Evolutionary conservation across 1,140 invertebrate genomes (phyloP).

Genomic region (Heliconius hewitsoni): DNA sequence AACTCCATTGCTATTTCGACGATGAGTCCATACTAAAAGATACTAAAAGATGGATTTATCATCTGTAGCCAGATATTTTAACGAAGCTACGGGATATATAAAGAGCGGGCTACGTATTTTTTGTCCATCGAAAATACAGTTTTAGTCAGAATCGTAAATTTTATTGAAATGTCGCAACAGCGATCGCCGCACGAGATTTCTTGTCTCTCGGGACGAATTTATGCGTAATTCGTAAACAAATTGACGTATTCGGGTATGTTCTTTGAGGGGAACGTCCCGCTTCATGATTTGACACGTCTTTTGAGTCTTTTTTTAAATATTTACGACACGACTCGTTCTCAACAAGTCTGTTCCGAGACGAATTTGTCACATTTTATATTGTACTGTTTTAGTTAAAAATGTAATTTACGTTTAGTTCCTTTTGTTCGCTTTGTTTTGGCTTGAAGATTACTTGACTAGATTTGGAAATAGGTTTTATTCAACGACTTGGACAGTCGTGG

Average conservation of each 20-base stretch:
- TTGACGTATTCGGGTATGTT: constrained; percentile 70
- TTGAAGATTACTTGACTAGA: too few species aligned
- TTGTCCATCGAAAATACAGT: constrained; percentile 75
- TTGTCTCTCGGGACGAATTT: constrained; percentile 78
- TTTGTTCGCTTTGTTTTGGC: background rate
- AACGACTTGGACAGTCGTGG: too few species aligned
- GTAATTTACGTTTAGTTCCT: constrained; percentile 1
- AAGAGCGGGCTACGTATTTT: constrained; percentile 74
- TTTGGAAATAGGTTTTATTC: too few species aligned
- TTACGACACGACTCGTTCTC: constrained; percentile 55
- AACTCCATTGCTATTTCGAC: constrained; percentile 63
- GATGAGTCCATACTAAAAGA: constrained; percentile 35
- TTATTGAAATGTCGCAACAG: constrained; percentile 80
- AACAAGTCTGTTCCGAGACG: constrained; percentile 43
- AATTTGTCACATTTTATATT: constrained; percentile 33
- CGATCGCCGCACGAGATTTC: constrained; percentile 76
- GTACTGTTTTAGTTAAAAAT: constrained; percentile 15
- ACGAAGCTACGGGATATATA: constrained; percentile 63
- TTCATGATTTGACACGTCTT: constrained; percentile 76
- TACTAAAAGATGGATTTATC: constrained; percentile 52
- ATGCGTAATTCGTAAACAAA: constrained; percentile 81
- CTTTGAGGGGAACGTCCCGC: constrained; percentile 62
- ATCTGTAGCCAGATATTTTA: constrained; percentile 75
- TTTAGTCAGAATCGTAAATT: constrained; percentile 81
- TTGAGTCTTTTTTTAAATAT: constrained; percentile 63